Percentiles rank a stretch among this genome's conserved stretches.
phyloP scores from a whole-genome alignment of 2,888 invertebrate genomes.

The Eucera pruinosa region DNA sequence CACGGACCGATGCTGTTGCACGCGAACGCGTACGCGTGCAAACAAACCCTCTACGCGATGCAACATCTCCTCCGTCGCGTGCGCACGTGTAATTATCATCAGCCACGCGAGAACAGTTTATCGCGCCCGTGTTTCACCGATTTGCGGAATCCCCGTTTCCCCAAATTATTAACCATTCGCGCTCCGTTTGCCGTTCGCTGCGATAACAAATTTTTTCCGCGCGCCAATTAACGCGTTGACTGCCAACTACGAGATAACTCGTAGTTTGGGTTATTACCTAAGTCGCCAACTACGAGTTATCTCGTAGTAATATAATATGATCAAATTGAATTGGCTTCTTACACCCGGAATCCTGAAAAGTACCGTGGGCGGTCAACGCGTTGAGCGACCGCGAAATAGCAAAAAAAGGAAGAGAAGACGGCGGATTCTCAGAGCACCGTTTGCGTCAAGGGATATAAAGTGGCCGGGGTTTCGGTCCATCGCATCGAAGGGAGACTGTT shows the following conservation, averaged over 20 bases:
- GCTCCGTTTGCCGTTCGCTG: too few relatives aligned
- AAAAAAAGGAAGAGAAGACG: too few relatives aligned
- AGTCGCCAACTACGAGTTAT: too few relatives aligned
- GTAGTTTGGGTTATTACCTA: too few relatives aligned
- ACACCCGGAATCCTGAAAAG: too few relatives aligned
- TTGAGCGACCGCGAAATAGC: too few relatives aligned
- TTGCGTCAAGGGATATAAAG: slow-evolving; percentile 30
- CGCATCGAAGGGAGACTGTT: slow-evolving; percentile 26
- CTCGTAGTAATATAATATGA: too few relatives aligned
- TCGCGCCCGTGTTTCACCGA: background rate
- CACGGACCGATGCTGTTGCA: background rate
- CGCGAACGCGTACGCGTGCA: background rate
- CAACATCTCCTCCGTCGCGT: background rate
- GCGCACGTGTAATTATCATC: slow-evolving; percentile 6
- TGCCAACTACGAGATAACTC: too few relatives aligned
- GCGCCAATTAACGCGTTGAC: too few relatives aligned
- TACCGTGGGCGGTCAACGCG: too few relatives aligned
- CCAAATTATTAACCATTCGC: slow-evolving; percentile 7
- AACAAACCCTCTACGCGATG: background rate
- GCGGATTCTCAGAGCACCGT: background rate
- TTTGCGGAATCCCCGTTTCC: background rate
- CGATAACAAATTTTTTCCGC: too few relatives aligned
- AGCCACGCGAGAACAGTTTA: slow-evolving; percentile 22
- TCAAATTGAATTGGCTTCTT: too few relatives aligned
- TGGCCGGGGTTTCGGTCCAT: background rate